These are phyloP conservation scores for Phrynocephalus vlangalii DNA, from an alignment of 2,797 vertebrate genomes.

Conservation along the genomic window DNA sequence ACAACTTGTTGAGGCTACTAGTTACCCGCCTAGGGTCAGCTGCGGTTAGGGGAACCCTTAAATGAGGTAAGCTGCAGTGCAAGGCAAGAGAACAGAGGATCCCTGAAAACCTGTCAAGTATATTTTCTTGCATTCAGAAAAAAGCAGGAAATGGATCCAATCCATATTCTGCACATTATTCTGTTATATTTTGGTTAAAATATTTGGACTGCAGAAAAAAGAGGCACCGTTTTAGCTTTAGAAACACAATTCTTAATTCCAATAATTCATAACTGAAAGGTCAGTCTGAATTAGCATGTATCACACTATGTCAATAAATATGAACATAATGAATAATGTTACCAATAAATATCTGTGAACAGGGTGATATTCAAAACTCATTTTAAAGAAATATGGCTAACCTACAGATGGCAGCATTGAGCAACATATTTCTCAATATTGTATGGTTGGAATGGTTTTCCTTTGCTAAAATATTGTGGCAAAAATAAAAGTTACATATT, in stretches of 20 bases:
- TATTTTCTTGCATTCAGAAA: neutral
- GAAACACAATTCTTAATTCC: neutral
- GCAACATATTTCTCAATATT: constrained; percentile 54
- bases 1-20: too few species aligned
- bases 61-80: neutral
- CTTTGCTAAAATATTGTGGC: neutral
- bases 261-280: neutral
- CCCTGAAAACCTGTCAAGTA: neutral
- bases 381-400: neutral
- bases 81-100: neutral
- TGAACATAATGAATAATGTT: accelerated
- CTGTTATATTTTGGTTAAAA: neutral
- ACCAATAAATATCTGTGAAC: neutral
- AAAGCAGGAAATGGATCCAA: neutral
- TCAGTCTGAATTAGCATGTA: neutral
- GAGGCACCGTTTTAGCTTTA: neutral
- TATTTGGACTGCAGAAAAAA: neutral
- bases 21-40: too few species aligned
- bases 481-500: constrained; percentile 32
- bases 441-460: neutral
- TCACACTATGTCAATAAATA: accelerated
- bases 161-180: constrained; percentile 3
- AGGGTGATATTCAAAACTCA: neutral
- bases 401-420: constrained; percentile 83
- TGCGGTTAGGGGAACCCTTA: neutral